Evolutionary conservation across 2,113 vertebrate species (phyloP).

Genomic region (Calidris pugnax): DNA sequence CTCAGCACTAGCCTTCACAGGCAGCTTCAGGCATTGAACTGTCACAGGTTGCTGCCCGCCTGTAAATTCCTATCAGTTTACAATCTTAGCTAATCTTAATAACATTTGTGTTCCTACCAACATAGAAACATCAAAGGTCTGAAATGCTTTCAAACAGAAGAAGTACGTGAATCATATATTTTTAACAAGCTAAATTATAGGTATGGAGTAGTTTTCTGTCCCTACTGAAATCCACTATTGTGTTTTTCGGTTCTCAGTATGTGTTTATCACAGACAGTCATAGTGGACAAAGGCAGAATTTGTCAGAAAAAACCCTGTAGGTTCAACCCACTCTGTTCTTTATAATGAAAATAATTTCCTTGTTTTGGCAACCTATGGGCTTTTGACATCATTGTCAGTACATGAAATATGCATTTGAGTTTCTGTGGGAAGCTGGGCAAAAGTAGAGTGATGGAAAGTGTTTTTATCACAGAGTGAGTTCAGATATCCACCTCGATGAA

Average conservation of each 20-base stretch:
- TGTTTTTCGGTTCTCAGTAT: not conserved
- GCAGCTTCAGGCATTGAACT: not conserved
- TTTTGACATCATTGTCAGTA: not conserved
- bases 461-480: not conserved
- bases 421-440: not conserved
- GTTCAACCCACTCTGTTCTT: not conserved
- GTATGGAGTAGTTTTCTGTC: not conserved
- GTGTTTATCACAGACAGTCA: not conserved
- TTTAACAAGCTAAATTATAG: constrained; percentile 34
- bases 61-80: not conserved
- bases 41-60: not conserved
- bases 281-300: not conserved
- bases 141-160: constrained; percentile 16
- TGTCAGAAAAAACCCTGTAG: not conserved
- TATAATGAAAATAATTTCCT: not conserved
- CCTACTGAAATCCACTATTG: not conserved
- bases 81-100: not conserved
- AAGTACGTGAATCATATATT: not conserved
- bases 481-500: not conserved
- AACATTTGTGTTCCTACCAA: not conserved
- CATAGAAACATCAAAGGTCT: not conserved
- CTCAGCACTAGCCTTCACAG: not conserved
- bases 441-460: not conserved
- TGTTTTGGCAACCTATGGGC: not conserved
- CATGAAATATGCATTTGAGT: not conserved